Percentiles rank a stretch among this genome's conserved stretches.
These are phyloP conservation scores for Poecilia picta DNA, from an alignment of 2,797 vertebrate species.

Conservation along the genomic window DNA sequence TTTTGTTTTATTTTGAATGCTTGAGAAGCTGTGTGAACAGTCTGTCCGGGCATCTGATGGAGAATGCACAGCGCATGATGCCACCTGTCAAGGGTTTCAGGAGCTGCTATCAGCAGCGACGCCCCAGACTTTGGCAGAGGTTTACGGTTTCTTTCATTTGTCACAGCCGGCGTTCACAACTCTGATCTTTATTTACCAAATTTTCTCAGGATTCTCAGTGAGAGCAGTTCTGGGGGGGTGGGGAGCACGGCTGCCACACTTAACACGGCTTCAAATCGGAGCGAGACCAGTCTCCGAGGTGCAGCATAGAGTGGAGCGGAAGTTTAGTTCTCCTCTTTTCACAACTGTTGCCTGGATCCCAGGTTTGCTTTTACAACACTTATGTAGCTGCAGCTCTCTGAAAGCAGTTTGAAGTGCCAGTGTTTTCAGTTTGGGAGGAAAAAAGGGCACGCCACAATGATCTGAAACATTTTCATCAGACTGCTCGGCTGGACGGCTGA, in stretches of 20 bases:
- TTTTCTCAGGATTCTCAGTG: constrained; percentile 19
- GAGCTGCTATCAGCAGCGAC: constrained; percentile 19
- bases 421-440: background rate
- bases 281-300: background rate
- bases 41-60: constrained; percentile 27
- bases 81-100: constrained; percentile 45
- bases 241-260: constrained; percentile 9
- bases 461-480: background rate
- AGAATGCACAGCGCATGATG: background rate
- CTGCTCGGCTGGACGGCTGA: background rate
- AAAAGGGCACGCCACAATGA: background rate
- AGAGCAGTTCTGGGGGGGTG: background rate
- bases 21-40: constrained; percentile 26
- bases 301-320: background rate
- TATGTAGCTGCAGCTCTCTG: background rate
- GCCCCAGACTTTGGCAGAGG: constrained; percentile 13
- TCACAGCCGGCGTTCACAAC: constrained; percentile 9
- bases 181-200: constrained; percentile 36
- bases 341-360: background rate
- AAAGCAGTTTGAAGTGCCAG: background rate
- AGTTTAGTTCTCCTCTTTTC: background rate
- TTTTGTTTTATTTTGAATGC: constrained; percentile 7
- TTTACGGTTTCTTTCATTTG: constrained; percentile 10
- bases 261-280: background rate
- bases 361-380: constrained; percentile 4